Evolutionary conservation across 2,113 vertebrate genomes (phyloP).

Genomic region (Ptilorrhoa leucosticta): DNA sequence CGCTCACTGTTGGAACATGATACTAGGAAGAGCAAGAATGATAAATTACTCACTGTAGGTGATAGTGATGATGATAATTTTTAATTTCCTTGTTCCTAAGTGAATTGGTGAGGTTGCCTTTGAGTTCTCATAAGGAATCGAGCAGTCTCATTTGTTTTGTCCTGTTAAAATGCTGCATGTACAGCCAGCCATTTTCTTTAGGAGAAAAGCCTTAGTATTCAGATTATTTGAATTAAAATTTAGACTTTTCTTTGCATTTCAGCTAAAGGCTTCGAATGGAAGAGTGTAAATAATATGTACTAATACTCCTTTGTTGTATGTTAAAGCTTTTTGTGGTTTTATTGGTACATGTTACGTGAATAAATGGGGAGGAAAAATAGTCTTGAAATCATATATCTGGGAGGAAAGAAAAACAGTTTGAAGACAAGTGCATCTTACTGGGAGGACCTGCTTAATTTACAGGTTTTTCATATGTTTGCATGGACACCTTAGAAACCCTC

Average conservation of each 20-base stretch:
- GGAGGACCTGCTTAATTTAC: not conserved
- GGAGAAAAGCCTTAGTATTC: not conserved
- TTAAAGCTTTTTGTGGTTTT: not conserved
- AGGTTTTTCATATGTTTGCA: not conserved
- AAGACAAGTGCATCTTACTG: not conserved
- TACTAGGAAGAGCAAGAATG: conserved; percentile 85
- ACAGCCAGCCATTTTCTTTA: not conserved
- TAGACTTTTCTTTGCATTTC: not conserved
- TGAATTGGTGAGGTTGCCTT: conserved; percentile 64
- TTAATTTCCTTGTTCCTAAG: conserved; percentile 87
- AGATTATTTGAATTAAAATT: not conserved
- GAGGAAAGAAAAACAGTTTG: not conserved
- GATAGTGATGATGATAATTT: conserved; percentile 92
- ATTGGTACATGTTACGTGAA: not conserved
- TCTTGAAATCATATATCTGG: not conserved
- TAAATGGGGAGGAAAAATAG: not conserved
- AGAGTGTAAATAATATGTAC: not conserved
- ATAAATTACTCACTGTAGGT: conserved; percentile 94
- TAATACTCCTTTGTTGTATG: not conserved
- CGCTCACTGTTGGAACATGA: conserved; percentile 86
- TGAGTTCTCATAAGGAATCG: not conserved
- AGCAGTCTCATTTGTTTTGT: conserved; percentile 61
- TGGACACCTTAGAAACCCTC: not conserved
- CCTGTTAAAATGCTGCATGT: conserved; percentile 20
- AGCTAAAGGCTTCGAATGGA: not conserved